phyloP scores from a whole-genome alignment of 2,888 invertebrate genomes.

The Dicranocentrus wangi region DNA sequence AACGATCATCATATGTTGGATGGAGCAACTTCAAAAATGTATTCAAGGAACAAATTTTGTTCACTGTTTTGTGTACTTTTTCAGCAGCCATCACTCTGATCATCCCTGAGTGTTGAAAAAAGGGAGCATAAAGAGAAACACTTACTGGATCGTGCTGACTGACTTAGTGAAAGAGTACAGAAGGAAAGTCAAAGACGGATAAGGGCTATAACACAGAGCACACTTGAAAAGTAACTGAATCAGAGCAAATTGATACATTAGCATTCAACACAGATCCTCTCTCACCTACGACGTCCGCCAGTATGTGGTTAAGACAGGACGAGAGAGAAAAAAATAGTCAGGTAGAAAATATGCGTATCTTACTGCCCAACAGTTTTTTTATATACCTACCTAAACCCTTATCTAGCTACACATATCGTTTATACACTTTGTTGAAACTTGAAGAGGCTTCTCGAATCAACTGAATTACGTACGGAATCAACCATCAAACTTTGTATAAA shows the following conservation, averaged over 20 bases:
- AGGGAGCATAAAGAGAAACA: background rate
- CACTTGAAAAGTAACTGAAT: conserved; percentile 47
- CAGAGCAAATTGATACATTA: conserved; percentile 59
- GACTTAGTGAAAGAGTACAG: conserved; percentile 6
- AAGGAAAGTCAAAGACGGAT: conserved; percentile 15
- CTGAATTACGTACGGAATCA: background rate
- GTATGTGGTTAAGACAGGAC: too few species aligned
- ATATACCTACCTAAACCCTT: background rate
- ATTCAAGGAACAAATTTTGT: conserved; percentile 18
- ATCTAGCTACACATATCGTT: background rate
- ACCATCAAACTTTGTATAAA: too few species aligned
- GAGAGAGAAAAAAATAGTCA: background rate
- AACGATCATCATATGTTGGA: background rate
- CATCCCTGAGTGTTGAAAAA: background rate
- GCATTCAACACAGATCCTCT: conserved; percentile 52
- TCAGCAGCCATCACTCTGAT: background rate
- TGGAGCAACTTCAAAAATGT: background rate
- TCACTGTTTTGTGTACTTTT: conserved; percentile 14
- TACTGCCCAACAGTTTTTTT: too few species aligned
- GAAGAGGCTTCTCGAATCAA: conserved; percentile 1
- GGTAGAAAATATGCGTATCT: background rate
- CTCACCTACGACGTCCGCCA: conserved; percentile 50
- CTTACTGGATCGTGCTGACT: conserved; percentile 34
- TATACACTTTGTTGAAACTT: background rate
- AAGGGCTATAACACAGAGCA: conserved; percentile 15